Conservation (phyloP, 2,113 vertebrate genomes). For the Bos taurus region DNA sequence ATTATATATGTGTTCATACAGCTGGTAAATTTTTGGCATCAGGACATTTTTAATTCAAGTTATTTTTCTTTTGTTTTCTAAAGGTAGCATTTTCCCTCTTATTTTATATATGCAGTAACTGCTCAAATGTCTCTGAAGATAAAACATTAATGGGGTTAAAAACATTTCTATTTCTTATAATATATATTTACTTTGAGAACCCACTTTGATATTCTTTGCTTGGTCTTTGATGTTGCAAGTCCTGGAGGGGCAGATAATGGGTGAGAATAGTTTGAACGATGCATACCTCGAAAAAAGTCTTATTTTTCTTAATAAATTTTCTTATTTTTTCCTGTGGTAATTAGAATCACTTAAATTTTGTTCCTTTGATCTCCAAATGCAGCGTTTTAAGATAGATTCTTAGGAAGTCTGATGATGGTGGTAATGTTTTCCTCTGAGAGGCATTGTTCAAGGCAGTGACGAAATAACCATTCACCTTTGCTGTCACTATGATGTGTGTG, state of each 20-base stretch:
- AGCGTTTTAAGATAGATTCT: neutral
- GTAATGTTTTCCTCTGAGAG: neutral
- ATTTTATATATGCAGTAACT: neutral
- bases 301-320: neutral
- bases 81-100: neutral
- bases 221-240: neutral
- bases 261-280: neutral
- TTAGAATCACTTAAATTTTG: neutral
- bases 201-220: neutral
- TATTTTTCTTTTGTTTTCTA: neutral
- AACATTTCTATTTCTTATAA: neutral
- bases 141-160: neutral
- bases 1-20: neutral
- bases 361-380: neutral
- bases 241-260: neutral
- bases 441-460: neutral
- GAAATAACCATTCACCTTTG: neutral
- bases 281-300: neutral
- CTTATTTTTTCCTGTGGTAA: neutral
- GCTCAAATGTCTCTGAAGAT: neutral
- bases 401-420: neutral
- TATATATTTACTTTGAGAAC: neutral
- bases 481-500: neutral
- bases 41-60: neutral
- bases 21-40: neutral